Base-by-base conservation (phyloP, 2,113 vertebrate species). In the Marmota monax region DNA sequence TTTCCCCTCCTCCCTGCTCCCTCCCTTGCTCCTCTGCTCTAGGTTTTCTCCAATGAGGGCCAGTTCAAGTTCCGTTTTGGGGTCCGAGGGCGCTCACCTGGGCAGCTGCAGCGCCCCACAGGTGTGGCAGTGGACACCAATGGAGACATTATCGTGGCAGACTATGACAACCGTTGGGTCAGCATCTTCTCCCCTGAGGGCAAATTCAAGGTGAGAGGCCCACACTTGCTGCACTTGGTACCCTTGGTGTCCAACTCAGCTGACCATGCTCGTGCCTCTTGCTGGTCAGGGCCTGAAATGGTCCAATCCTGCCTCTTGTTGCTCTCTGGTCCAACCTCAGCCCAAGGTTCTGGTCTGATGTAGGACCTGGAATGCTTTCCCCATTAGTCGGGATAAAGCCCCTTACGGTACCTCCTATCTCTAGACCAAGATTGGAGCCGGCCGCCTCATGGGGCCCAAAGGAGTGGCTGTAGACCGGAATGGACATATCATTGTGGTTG, bases 121-220 rank as follows among this genome's bases (percentile, higher is more conserved):
- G 99, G 99, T 0, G 99, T 99, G 82, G 99, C 99, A 0, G 99
- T 99, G 67, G 99, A 99, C 98, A 98, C 99, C 97, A 99, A 99
- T 0, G 99, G 99, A 2, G 99, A 99, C 98, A 99, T 99, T 92
- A 99, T 99, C 1, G 99, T 99, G 10, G 99, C 99, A 0, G 99
- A 99, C 98, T 99, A 99, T 0, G 99, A 99, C 99, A 99, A 99
- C 98, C 98, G 99, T 97, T 99, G 99, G 99, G 99, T 99, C 98
- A 99, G 99, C 95, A 99, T 99, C 97, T 99, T 99, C 98, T 99
- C 99, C 3, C 99, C 99, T 0, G 99, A 99, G 63, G 99, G 99
- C 51, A 99, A 99, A 96, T 99, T 99, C 98, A 99, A 99, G 99
- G 99, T 99, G 84, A 99, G 98, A 82, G 51, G 16, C 7, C 45